Conservation (phyloP, 2,797 vertebrate species). For the Lates japonicus region DNA sequence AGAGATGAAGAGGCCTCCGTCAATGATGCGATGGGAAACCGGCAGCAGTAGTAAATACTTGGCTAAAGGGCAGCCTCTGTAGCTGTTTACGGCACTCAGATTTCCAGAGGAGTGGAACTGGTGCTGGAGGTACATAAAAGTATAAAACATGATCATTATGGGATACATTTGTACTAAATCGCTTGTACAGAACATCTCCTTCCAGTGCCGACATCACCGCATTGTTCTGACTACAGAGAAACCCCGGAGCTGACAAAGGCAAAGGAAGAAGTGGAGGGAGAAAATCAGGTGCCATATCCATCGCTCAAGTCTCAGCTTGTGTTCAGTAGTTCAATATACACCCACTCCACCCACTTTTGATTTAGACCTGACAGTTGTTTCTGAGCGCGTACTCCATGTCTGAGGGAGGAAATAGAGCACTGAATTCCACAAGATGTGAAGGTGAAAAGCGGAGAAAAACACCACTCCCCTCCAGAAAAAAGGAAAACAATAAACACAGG, state of each 20-base stretch:
- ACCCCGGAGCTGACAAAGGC: conserved; percentile 87
- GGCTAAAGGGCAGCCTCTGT: conserved; percentile 80
- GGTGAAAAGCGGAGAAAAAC: conserved; percentile 77
- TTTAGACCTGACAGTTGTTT: conserved; percentile 88
- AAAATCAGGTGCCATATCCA: conserved; percentile 79
- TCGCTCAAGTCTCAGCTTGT: conserved; percentile 79
- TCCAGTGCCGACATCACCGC: conserved; percentile 85
- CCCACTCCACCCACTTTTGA: conserved; percentile 84
- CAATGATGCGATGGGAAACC: conserved; percentile 66
- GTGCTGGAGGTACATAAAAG: conserved; percentile 83
- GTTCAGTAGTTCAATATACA: conserved; percentile 86
- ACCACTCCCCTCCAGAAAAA: conserved; percentile 61
- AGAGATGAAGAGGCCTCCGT: conserved; percentile 74
- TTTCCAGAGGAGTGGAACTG: conserved; percentile 74
- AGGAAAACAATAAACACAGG: conserved; percentile 73
- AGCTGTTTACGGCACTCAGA: conserved; percentile 75
- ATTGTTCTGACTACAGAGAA: conserved; percentile 86
- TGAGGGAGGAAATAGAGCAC: conserved; percentile 84
- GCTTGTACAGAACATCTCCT: conserved; percentile 87
- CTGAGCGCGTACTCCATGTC: conserved; percentile 84
- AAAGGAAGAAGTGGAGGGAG: conserved; percentile 75
- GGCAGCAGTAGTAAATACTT: conserved; percentile 73
- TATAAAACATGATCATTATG: conserved; percentile 89
- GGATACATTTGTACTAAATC: conserved; percentile 88
- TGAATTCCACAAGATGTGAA: conserved; percentile 84